Evolutionary conservation across 2,797 vertebrate genomes (phyloP).

Genomic region (Craterocephalus amniculus): DNA sequence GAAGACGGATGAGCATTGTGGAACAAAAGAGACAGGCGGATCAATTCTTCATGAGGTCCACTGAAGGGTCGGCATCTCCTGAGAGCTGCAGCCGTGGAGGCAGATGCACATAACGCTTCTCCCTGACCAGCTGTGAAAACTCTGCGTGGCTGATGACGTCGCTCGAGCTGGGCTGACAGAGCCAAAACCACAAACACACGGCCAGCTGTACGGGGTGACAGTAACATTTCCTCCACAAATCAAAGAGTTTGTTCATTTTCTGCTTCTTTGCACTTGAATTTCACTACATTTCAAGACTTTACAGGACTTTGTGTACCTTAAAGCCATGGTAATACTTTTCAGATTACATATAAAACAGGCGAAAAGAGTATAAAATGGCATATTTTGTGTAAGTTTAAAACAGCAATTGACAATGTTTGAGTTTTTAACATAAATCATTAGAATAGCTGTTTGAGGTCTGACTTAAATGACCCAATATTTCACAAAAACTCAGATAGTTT

Average conservation of each 20-base stretch:
- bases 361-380: background rate
- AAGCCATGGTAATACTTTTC: slow-evolving; percentile 2
- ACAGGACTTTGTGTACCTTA: background rate
- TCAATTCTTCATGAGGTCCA: slow-evolving; percentile 79
- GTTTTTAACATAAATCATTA: background rate
- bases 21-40: slow-evolving; percentile 64
- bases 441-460: background rate
- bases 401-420: background rate
- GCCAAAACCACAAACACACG: slow-evolving; percentile 7
- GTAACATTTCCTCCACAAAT: slow-evolving; percentile 3
- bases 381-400: background rate
- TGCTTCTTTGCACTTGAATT: background rate
- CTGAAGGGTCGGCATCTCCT: slow-evolving; percentile 62
- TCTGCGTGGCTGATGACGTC: slow-evolving; percentile 36
- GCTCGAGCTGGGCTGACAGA: slow-evolving; percentile 32
- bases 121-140: slow-evolving; percentile 60
- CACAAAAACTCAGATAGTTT: background rate
- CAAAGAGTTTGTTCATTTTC: slow-evolving; percentile 13
- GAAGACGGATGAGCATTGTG: slow-evolving; percentile 50
- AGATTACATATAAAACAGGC: background rate
- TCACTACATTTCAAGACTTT: background rate
- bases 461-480: background rate
- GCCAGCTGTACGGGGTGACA: slow-evolving; percentile 17
- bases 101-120: slow-evolving; percentile 47
- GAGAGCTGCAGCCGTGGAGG: slow-evolving; percentile 53